Base-by-base conservation (phyloP, 2,888 invertebrate genomes). In the Heliconius charithonia region DNA sequence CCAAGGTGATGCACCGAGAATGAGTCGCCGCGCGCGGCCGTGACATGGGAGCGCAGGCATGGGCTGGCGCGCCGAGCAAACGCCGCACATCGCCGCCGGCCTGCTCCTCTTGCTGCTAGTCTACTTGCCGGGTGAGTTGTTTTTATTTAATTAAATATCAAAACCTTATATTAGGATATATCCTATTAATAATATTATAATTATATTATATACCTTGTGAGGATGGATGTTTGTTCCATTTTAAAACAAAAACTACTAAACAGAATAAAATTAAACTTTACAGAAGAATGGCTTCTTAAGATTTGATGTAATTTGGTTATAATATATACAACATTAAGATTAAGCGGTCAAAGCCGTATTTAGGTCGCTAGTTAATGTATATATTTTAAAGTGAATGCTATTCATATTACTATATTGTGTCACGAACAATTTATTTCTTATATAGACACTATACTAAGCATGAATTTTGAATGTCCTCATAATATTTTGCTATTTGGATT, bases 31-130 rank as follows among this genome's bases (percentile, higher is more conserved):
- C 96, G 96, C 96, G 95, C 95, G 95, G 95, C 95, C 95, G 95
- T 95, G 95, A 95, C 95, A 97, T 97, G 97, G 97, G 97, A 97
- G 96, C 96, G 97, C 97, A 97, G 97, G 97, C 96, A 97, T 97
- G 97, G 97, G 97, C 97, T 97, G 97, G 97, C 97, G 97, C 96
- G 97, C 97, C 97, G 97, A 97, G 97, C 97, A 96, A 95, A 96
- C 96, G 96, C 96, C 96, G 96, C 96, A 94, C 95, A 94, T 94
- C 94, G 95, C 95, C 95, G 95, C 96, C 95, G 95, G 95, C 93
- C 95, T 95, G 92, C 95, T 95, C 90, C 93, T 95, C 84, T 91
- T 95, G 89, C 91, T 95, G 91, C 92, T 95, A 90, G 93, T 93
- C 87, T 89, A 94, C 91, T 90, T 95, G 90, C 94, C 94, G 94